A percentile compares a stretch with the other conserved stretches of the same genome.
Evolutionary conservation across 2,113 vertebrate genomes (phyloP).

Genomic region (Neoarius graeffei): DNA sequence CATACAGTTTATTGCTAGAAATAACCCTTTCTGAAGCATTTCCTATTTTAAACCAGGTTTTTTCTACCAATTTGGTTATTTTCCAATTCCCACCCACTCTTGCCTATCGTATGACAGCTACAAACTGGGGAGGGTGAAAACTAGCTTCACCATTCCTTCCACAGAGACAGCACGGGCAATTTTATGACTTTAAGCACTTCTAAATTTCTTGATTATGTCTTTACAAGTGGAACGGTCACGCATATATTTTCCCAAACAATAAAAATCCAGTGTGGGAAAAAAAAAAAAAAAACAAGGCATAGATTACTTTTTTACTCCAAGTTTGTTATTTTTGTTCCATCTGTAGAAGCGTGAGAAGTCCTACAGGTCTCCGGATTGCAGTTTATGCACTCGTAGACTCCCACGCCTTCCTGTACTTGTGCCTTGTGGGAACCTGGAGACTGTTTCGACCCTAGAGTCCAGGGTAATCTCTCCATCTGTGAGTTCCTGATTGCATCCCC

Average conservation of each 20-base stretch:
- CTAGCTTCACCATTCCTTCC: background rate
- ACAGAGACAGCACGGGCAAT: background rate
- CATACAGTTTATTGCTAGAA: background rate
- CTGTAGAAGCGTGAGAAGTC: slow-evolving; percentile 9
- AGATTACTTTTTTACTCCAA: background rate
- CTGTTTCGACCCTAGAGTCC: slow-evolving; percentile 17
- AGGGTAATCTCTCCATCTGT: slow-evolving; percentile 32
- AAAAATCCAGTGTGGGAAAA: background rate
- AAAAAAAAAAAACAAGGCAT: background rate
- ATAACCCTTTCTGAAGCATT: background rate
- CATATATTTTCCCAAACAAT: background rate
- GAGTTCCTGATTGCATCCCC: background rate
- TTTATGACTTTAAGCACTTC: no score
- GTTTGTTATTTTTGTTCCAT: background rate
- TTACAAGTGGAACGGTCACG: background rate
- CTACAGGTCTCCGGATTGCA: background rate
- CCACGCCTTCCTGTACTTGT: background rate
- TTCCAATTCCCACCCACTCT: background rate
- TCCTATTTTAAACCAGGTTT: background rate
- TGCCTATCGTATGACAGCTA: background rate
- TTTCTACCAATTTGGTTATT: background rate
- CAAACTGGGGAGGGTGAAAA: background rate
- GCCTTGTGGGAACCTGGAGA: slow-evolving; percentile 10
- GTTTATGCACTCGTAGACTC: background rate
- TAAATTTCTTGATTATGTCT: background rate